phyloP scores from a whole-genome alignment of 2,888 invertebrate genomes.

The Cryptophagus acutangulus region DNA sequence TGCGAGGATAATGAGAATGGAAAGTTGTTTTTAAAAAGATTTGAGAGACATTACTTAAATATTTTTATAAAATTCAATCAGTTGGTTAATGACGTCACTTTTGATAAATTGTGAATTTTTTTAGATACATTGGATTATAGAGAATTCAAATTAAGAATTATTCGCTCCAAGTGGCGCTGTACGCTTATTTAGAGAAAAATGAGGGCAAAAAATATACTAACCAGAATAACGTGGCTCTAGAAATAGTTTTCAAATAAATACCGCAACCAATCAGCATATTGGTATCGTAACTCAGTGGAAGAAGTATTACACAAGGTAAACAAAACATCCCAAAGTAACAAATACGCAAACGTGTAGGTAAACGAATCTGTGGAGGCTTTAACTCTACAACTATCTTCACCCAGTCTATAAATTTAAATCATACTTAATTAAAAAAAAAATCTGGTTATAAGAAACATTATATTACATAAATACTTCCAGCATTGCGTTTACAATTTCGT shows the following conservation, averaged over 20 bases:
- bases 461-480: conserved; percentile 53
- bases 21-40: too few species aligned
- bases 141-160: too few species aligned
- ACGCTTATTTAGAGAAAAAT: too few species aligned
- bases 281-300: conserved; percentile 64
- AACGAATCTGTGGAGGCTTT: conserved; percentile 55
- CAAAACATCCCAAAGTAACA: conserved; percentile 67
- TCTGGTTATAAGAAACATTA: not conserved
- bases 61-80: not conserved
- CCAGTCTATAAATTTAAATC: conserved; percentile 47
- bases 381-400: conserved; percentile 56
- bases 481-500: conserved; percentile 52
- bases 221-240: too few species aligned
- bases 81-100: not conserved
- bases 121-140: too few species aligned
- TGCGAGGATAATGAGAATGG: too few species aligned
- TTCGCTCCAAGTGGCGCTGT: too few species aligned
- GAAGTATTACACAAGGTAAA: conserved; percentile 62
- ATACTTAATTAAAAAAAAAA: conserved; percentile 2
- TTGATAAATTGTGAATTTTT: too few species aligned
- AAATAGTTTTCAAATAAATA: too few species aligned
- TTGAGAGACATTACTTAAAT: too few species aligned
- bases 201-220: too few species aligned
- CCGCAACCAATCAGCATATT: conserved; percentile 67
- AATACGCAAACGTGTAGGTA: conserved; percentile 59